phyloP scores from a whole-genome alignment of 2,113 vertebrate genomes.

The Crotalus tigris region DNA sequence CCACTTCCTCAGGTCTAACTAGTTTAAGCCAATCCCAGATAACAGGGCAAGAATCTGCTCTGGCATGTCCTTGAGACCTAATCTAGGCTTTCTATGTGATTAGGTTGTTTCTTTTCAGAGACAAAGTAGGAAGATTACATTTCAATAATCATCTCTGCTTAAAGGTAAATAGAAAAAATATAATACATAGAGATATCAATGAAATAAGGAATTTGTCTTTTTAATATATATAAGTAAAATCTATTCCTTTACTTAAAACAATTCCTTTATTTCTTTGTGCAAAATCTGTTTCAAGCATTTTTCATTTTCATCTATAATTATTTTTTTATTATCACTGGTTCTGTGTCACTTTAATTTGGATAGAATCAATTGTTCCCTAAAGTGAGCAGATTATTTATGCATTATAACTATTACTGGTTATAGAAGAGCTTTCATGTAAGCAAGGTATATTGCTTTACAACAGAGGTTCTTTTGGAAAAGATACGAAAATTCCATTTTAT shows the following conservation, averaged over 20 bases:
- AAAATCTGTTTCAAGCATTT: neutral
- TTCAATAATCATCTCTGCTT: neutral
- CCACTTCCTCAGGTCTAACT: neutral
- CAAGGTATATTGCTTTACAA: neutral
- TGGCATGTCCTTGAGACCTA: neutral
- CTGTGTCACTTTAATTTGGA: neutral
- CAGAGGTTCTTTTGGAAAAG: neutral
- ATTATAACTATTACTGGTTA: neutral
- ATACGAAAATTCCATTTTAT: neutral
- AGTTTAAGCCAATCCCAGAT: neutral
- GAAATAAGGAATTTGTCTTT: neutral
- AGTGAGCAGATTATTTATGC: neutral
- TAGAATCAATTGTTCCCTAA: neutral
- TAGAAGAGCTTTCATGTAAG: neutral
- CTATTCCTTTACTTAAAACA: neutral
- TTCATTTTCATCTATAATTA: constrained; percentile 11
- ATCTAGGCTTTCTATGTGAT: neutral
- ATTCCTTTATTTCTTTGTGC: neutral
- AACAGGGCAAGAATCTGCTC: neutral
- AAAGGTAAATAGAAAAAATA: neutral
- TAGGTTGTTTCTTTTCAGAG: neutral
- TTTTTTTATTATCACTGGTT: neutral
- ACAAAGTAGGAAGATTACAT: neutral
- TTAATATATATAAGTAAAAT: neutral
- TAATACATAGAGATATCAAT: neutral